A percentile compares a stretch with the other conserved stretches of the same genome.
These are phyloP conservation scores for Lasioglossum zephyrum DNA, from an alignment of 2,888 invertebrate species.

Conservation along the genomic window DNA sequence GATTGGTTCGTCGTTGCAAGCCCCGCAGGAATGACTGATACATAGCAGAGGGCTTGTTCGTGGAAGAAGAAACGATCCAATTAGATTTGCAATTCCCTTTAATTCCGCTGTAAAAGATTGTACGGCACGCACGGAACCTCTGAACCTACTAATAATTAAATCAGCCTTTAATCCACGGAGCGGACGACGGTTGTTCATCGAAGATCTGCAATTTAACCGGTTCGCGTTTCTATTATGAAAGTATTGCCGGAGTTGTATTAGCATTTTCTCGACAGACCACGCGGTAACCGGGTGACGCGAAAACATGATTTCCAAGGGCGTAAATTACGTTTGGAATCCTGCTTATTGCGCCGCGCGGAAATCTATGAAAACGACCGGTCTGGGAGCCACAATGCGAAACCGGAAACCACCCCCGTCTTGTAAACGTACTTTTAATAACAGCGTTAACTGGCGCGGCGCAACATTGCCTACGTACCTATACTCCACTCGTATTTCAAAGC, in stretches of 20 bases:
- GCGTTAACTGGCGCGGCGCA: slow-evolving; percentile 53
- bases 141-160: not conserved
- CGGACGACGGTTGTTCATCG: slow-evolving; percentile 24
- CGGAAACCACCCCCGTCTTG: slow-evolving; percentile 41
- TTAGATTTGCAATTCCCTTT: not conserved
- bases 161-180: not conserved
- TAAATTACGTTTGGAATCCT: slow-evolving; percentile 65
- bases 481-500: slow-evolving; percentile 49
- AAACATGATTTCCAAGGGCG: slow-evolving; percentile 58
- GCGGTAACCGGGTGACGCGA: slow-evolving; percentile 54
- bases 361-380: slow-evolving; percentile 55
- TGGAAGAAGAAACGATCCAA: not conserved
- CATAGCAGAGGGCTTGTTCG: not conserved
- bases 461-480: slow-evolving; percentile 34
- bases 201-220: slow-evolving; percentile 57
- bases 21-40: not conserved
- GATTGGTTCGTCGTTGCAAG: not conserved
- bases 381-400: slow-evolving; percentile 50
- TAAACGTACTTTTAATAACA: slow-evolving; percentile 56
- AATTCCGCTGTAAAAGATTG: not conserved
- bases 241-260: slow-evolving; percentile 33
- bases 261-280: slow-evolving; percentile 38
- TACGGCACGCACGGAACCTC: not conserved
- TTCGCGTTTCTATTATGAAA: slow-evolving; percentile 44
- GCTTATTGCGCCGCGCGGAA: slow-evolving; percentile 59